Base-by-base conservation (phyloP, 1,140 invertebrate genomes). In the Brachionus plicatilis region DNA sequence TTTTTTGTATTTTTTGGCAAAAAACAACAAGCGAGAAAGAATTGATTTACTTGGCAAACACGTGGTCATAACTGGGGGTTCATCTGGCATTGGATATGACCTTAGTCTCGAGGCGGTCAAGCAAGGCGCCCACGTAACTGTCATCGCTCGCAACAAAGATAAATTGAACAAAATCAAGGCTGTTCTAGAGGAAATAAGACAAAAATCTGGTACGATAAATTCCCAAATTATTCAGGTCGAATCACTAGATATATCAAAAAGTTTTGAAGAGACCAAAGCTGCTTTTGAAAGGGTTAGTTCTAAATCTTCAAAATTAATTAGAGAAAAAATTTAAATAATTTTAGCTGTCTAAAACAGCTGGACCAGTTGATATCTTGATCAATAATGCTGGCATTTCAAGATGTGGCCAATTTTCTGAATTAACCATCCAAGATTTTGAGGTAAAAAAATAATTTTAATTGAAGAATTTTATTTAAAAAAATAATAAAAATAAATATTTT, bases 311-410 rank as follows among this genome's bases (percentile, higher is more conserved):
- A 29, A 7, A 37, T 37, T 37, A 7, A 37, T 37, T 5, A 7
- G 7, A 37, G 4, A 3, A 37, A 37, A 37, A 37, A 37, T 0
- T 37, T 37, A 37, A 37, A 37, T 37, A 7, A 6, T 37, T 33
- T 41, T 37, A 82, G 79, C 24, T 84, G 11, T 17, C 7, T 27
- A 60, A 70, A 50, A 72, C 7, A 11, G 66, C 66, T 5, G 82
- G 84, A n/a, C 84, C 84, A 11, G 50, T 85, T 56, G 72, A 78
- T 53, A 85, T 85, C 43, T 27, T 85, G 8, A 85, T 85, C 24
- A 78, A 79, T 53, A 85, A 85, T 7, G 84, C 84, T 9, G 84
- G 84, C 12, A 85, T 79, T 68, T 85, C 50, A 2, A n/a, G n/a
- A 47, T 37, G 45, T 47, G 47, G n/a, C 4, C 33, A 78, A 80